A percentile compares a stretch with the other conserved stretches of the same genome.
Conservation (phyloP, 2,797 vertebrate genomes). For the Thripadectes ignobilis region DNA sequence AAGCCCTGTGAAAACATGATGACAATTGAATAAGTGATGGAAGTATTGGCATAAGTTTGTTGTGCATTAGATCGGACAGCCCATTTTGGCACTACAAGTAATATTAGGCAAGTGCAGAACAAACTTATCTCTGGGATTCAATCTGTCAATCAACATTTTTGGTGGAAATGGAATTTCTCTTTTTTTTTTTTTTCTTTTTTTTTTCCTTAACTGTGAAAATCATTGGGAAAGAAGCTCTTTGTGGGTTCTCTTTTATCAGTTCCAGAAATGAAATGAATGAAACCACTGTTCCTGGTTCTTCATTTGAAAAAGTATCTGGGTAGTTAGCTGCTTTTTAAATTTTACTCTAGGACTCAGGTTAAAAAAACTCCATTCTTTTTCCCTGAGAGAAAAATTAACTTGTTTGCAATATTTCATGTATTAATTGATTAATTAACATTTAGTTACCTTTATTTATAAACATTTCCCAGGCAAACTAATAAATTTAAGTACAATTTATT, state of each 20-base stretch:
- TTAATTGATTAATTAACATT: conserved; percentile 30
- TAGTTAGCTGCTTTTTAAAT: not conserved
- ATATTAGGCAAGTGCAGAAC: not conserved
- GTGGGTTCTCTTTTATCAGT: not conserved
- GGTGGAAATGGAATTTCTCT: not conserved
- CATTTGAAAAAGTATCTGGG: not conserved
- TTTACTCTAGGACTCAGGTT: not conserved
- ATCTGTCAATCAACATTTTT: not conserved
- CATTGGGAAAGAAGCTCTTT: not conserved
- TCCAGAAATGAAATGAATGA: not conserved
- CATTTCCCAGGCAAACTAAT: not conserved
- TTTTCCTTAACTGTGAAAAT: not conserved
- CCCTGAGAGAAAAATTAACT: not conserved
- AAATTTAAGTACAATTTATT: not conserved
- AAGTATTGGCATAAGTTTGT: not conserved
- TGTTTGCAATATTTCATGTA: not conserved
- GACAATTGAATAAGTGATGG: not conserved
- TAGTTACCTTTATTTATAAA: not conserved
- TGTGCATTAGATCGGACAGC: not conserved
- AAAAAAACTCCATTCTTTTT: not conserved
- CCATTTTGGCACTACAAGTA: not conserved
- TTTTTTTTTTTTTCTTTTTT: not conserved
- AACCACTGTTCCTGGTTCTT: not conserved
- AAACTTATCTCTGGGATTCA: not conserved
- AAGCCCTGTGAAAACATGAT: conserved; percentile 30